Conservation (phyloP, 2,888 invertebrate species). For the Drosophila mercatorum region DNA sequence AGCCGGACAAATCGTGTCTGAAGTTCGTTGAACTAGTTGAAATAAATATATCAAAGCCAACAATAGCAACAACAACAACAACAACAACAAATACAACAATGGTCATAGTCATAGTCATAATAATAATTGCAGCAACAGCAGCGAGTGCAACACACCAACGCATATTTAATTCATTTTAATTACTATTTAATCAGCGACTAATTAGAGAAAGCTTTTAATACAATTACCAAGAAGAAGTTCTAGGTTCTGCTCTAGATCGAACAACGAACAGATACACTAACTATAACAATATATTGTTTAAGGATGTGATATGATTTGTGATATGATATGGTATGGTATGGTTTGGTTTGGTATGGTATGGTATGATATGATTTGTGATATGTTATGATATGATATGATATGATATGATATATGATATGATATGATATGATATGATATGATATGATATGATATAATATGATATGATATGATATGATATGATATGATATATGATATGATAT, state of each 20-base stretch:
- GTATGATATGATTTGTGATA: too few species aligned
- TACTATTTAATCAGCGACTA: constrained; percentile 18
- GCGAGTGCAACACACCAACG: constrained; percentile 13
- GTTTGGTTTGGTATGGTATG: too few species aligned
- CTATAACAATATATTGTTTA: neutral
- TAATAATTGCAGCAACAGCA: constrained; percentile 16
- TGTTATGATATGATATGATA: too few species aligned
- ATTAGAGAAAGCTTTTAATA: constrained; percentile 15
- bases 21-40: constrained; percentile 64
- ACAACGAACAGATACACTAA: neutral
- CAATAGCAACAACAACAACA: constrained; percentile 10
- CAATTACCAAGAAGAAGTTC: constrained; percentile 1
- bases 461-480: too few species aligned
- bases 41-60: constrained; percentile 19
- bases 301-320: too few species aligned
- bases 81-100: constrained; percentile 15
- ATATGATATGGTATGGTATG: too few species aligned
- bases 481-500: too few species aligned
- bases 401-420: too few species aligned
- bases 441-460: too few species aligned
- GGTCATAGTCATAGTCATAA: neutral
- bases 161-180: constrained; percentile 12
- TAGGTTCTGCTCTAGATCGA: too few species aligned
- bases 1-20: constrained; percentile 51
- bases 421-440: too few species aligned